Evolutionary conservation across 2,113 vertebrate species (phyloP), one percentile per base, ranked within the genome.

Genomic region (Chauna torquata): DNA sequence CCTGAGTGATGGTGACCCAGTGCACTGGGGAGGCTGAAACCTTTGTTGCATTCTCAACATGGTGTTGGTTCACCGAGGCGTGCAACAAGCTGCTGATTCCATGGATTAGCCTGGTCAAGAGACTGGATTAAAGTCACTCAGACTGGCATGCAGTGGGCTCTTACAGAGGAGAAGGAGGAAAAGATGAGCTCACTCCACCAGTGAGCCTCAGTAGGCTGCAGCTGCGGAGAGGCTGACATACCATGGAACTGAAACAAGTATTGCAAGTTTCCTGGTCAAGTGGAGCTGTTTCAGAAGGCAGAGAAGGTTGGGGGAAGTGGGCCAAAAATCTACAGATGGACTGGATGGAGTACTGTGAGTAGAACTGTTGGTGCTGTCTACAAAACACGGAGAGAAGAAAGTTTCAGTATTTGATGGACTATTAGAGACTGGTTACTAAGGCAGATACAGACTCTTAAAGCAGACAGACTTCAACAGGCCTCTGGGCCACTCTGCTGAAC

Each of bases 1-100:
- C 99, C 99, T 1, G 99, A 99, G 96, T 99, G 99, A 97, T 98
- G 98, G 98, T 82, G 49, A 74, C 22, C 34, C 14, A 2, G 80
- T 57, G 76, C 47, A 45, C 8, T 27, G 83, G 64, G 78, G 97
- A 98, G 96, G 96, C 96, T 97, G 96, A 96, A 97, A 97, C 94
- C 96, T 98, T 97, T 97, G 96, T 94, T 97, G 97, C 97, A 95
- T 97, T 98, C 97, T 98, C 98, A 94, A 97, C 82, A 78, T 98
- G 98, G 98, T 96, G 95, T 98, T 92, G 87, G 9, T 95, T 96
- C 97, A 98, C 98, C 88, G 70, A 98, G 97, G 97, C 96, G 96
- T 97, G 96, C 97, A 97, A 96, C 96, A 96, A 95, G 93, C 97
- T 98, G 97, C 97, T 97, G 97, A 97, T 97, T 98, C 97, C 97